These are phyloP conservation scores for Allophyes oxyacanthae DNA, from an alignment of 2,888 invertebrate genomes.

Conservation along the genomic window DNA sequence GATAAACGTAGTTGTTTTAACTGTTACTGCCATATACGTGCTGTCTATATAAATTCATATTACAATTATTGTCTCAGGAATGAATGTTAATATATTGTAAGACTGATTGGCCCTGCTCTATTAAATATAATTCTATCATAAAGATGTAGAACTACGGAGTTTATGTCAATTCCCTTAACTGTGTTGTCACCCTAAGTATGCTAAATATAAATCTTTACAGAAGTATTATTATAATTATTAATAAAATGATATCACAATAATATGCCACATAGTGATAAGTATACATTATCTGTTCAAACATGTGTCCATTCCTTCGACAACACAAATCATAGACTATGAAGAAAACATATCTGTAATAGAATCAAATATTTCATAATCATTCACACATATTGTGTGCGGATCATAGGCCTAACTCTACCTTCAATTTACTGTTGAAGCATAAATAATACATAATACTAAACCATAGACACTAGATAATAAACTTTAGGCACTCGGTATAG, in stretches of 20 bases:
- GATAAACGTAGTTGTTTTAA: slow-evolving; percentile 72
- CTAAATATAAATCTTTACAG: slow-evolving; percentile 31
- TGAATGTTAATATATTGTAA: slow-evolving; percentile 60
- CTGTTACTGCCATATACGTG: slow-evolving; percentile 82
- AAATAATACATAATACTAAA: slow-evolving; percentile 10
- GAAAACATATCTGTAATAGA: slow-evolving; percentile 17
- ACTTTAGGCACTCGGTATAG: slow-evolving; percentile 24
- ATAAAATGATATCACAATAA: slow-evolving; percentile 9
- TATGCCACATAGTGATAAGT: slow-evolving; percentile 22
- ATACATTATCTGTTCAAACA: slow-evolving; percentile 13
- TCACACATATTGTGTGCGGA: background rate
- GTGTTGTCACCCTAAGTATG: slow-evolving; percentile 14
- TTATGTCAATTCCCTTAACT: slow-evolving; percentile 28
- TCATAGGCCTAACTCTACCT: slow-evolving; percentile 20
- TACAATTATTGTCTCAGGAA: slow-evolving; percentile 60
- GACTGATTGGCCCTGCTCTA: slow-evolving; percentile 52
- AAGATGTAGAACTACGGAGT: slow-evolving; percentile 8
- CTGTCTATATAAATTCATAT: slow-evolving; percentile 71
- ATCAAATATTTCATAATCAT: slow-evolving; percentile 14
- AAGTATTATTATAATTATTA: slow-evolving; percentile 18
- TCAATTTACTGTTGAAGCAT: slow-evolving; percentile 2
- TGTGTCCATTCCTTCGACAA: slow-evolving; percentile 2
- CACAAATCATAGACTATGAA: slow-evolving; percentile 5
- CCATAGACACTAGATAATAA: slow-evolving; percentile 22
- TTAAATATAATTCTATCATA: slow-evolving; percentile 8